Percentiles rank a stretch among this genome's conserved stretches.
These are phyloP conservation scores for Clanis bilineata DNA, from an alignment of 2,888 invertebrate genomes.

Conservation along the genomic window DNA sequence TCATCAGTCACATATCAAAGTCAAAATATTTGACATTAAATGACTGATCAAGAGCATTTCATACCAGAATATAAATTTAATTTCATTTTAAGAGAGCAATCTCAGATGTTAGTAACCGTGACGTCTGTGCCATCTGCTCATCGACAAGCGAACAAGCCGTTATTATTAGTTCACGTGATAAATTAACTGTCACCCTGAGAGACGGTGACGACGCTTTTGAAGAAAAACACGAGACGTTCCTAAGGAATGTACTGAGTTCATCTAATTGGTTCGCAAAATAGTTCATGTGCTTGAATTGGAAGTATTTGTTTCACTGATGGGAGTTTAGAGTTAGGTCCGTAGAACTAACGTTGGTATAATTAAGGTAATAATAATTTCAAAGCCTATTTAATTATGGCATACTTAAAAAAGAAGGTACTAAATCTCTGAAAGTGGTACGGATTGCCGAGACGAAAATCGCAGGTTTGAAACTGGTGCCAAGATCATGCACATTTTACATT, in stretches of 20 bases:
- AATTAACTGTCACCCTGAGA: conserved; percentile 47
- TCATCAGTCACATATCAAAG: not conserved
- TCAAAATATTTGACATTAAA: not conserved
- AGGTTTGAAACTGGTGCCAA: too few relatives aligned
- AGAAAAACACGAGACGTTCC: not conserved
- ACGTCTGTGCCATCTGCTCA: conserved; percentile 48
- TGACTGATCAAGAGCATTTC: not conserved
- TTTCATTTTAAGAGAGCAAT: not conserved
- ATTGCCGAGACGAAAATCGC: too few relatives aligned
- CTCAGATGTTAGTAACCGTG: conserved; percentile 28
- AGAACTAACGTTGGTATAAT: too few relatives aligned
- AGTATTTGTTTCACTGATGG: not conserved
- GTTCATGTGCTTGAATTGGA: not conserved
- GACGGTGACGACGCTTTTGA: conserved; percentile 2
- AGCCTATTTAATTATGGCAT: too few relatives aligned
- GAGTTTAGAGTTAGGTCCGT: too few relatives aligned
- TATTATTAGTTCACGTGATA: conserved; percentile 53
- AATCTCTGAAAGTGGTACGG: too few relatives aligned
- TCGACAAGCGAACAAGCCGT: conserved; percentile 44
- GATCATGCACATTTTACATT: too few relatives aligned
- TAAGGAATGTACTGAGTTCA: not conserved
- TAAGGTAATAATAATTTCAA: too few relatives aligned
- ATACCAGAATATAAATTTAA: not conserved
- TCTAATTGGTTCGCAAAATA: not conserved
- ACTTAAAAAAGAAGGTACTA: too few relatives aligned